Evolutionary conservation across 2,113 vertebrate species (phyloP).

Genomic region (Corythoichthys haematopterus): DNA sequence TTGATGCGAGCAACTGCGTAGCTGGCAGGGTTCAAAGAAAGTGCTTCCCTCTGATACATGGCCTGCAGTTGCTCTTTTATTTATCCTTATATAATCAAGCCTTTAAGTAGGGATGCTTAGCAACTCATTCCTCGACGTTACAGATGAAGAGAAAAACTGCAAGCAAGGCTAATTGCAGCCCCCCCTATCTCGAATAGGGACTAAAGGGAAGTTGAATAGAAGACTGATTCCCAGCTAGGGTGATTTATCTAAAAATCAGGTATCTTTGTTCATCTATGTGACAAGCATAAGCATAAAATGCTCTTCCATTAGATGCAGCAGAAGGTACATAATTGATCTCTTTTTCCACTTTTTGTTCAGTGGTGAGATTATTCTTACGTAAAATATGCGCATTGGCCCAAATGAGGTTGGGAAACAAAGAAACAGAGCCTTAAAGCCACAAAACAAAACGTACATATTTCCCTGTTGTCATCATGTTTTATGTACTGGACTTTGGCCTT

Average conservation of each 20-base stretch:
- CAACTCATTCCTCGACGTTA: conserved; percentile 6
- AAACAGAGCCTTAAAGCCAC: background rate
- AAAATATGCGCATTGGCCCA: too few relatives aligned
- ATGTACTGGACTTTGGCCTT: conserved; percentile 49
- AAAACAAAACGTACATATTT: background rate
- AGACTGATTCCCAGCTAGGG: background rate
- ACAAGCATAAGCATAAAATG: background rate
- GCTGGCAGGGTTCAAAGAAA: conserved; percentile 35
- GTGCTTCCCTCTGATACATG: conserved; percentile 22
- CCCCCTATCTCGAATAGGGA: background rate
- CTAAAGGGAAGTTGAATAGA: background rate
- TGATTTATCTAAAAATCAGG: background rate
- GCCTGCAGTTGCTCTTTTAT: conserved; percentile 27
- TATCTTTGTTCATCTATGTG: background rate
- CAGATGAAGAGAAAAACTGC: background rate
- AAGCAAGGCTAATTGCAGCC: background rate
- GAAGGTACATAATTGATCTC: too few relatives aligned
- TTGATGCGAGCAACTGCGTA: conserved; percentile 15
- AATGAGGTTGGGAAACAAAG: background rate
- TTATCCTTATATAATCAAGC: conserved; percentile 12
- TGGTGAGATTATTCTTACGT: background rate
- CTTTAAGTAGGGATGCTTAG: conserved; percentile 10
- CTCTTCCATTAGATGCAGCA: too few relatives aligned
- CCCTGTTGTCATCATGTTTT: conserved; percentile 37
- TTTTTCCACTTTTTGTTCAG: background rate